phyloP scores from a whole-genome alignment of 1,140 invertebrate species.

The Drosophila subobscura region DNA sequence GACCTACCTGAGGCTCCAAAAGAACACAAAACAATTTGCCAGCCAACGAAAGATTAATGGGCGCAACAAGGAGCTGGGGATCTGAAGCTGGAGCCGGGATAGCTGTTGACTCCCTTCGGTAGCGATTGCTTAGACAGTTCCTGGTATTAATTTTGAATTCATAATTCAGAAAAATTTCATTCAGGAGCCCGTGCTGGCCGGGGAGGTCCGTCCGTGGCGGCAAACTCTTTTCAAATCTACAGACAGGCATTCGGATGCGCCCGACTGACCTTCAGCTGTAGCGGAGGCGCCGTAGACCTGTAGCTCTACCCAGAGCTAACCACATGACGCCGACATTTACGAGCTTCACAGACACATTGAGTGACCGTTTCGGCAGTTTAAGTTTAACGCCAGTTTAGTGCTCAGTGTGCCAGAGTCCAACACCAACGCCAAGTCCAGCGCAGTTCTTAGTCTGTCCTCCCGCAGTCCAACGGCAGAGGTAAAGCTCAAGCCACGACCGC shows the following conservation, averaged over 20 bases:
- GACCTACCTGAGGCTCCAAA: slow-evolving; percentile 46
- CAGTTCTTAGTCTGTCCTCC: too few species aligned
- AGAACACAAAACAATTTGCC: slow-evolving; percentile 65
- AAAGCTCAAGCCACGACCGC: too few species aligned
- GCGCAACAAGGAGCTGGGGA: slow-evolving; percentile 21
- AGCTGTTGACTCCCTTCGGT: slow-evolving; percentile 41
- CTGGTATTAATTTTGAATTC: slow-evolving; percentile 80
- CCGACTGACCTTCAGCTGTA: slow-evolving; percentile 64
- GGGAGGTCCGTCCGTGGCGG: slow-evolving; percentile 35
- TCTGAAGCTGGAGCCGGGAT: too few species aligned
- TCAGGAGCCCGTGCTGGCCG: slow-evolving; percentile 53
- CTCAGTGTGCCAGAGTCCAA: neutral
- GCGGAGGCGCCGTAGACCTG: slow-evolving; percentile 34
- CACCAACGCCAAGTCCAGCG: too few species aligned
- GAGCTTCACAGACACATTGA: slow-evolving; percentile 16
- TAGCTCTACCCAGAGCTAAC: slow-evolving; percentile 10
- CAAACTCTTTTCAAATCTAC: slow-evolving; percentile 51
- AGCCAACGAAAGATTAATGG: slow-evolving; percentile 67
- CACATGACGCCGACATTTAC: slow-evolving; percentile 72
- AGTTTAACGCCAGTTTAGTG: slow-evolving; percentile 41
- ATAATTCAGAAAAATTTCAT: slow-evolving; percentile 70
- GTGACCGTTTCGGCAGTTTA: slow-evolving; percentile 12
- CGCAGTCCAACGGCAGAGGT: too few species aligned
- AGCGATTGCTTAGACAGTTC: slow-evolving; percentile 82
- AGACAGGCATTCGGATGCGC: slow-evolving; percentile 39